Evolutionary conservation across 2,797 vertebrate species (phyloP).

Genomic region (Macrochelys suwanniensis): DNA sequence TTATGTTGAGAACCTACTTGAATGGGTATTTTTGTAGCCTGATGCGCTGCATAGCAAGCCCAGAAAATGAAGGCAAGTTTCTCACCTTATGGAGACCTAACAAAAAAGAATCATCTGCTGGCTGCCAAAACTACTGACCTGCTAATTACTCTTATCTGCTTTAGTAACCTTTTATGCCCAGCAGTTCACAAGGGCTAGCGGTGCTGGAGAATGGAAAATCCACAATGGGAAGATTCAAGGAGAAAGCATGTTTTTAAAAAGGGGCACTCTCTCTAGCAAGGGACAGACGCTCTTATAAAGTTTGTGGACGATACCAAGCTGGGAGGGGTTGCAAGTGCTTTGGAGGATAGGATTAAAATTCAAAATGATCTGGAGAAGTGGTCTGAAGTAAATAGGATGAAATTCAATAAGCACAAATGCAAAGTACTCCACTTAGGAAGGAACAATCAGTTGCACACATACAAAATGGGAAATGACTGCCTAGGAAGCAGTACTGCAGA

Average conservation of each 20-base stretch:
- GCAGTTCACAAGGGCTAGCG: neutral
- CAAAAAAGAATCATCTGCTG: neutral
- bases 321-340: too few relatives aligned
- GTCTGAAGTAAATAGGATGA: too few relatives aligned
- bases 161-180: neutral
- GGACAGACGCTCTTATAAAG: too few relatives aligned
- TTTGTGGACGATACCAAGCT: too few relatives aligned
- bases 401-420: too few relatives aligned
- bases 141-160: neutral
- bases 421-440: too few relatives aligned
- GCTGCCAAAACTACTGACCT: neutral
- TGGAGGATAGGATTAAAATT: too few relatives aligned
- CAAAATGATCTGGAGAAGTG: too few relatives aligned
- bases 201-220: neutral
- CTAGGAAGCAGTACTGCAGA: too few relatives aligned
- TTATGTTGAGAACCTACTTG: neutral
- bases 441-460: too few relatives aligned
- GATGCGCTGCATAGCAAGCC: neutral
- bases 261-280: neutral
- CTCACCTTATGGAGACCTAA: neutral
- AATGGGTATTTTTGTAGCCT: neutral
- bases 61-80: neutral
- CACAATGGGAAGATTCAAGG: neutral
- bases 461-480: too few relatives aligned
- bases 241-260: neutral